phyloP scores from a whole-genome alignment of 2,888 invertebrate species.

The Tenthredo amoena region DNA sequence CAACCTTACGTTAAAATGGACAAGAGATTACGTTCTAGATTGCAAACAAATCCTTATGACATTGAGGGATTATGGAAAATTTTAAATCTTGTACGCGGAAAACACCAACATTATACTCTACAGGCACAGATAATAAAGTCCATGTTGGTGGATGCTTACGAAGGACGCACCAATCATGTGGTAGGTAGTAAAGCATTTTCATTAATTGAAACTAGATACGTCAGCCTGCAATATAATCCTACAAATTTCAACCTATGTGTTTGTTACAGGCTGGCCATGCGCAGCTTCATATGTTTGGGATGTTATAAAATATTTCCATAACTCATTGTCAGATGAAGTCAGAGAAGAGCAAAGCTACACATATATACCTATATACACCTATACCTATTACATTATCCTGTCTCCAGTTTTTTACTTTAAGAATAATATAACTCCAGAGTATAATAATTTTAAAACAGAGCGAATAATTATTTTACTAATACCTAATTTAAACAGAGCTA shows the following conservation, averaged over 20 bases:
- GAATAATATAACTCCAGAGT: neutral
- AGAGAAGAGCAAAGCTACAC: neutral
- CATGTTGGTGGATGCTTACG: slow-evolving; percentile 24
- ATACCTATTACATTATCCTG: neutral
- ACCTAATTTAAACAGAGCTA: neutral
- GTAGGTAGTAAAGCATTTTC: neutral
- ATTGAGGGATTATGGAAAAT: slow-evolving; percentile 48
- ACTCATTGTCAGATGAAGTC: neutral
- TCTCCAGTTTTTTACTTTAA: neutral
- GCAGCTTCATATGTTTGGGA: slow-evolving; percentile 13
- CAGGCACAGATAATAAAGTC: slow-evolving; percentile 17
- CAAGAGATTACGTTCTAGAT: slow-evolving; percentile 5
- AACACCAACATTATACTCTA: slow-evolving; percentile 34
- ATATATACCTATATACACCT: neutral
- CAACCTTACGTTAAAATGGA: slow-evolving; percentile 2
- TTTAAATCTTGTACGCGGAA: slow-evolving; percentile 21
- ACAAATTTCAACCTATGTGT: neutral
- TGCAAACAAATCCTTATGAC: slow-evolving; percentile 43
- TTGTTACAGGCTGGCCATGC: neutral
- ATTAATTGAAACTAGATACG: neutral
- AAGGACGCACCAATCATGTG: neutral
- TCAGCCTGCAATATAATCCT: neutral
- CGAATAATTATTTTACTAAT: neutral
- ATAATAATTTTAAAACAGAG: neutral
- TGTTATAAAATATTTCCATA: slow-evolving; percentile 4